Percentiles rank a stretch among this genome's conserved stretches.
phyloP scores from a whole-genome alignment of 2,888 invertebrate species.

The Neocrepidodera transversa region DNA sequence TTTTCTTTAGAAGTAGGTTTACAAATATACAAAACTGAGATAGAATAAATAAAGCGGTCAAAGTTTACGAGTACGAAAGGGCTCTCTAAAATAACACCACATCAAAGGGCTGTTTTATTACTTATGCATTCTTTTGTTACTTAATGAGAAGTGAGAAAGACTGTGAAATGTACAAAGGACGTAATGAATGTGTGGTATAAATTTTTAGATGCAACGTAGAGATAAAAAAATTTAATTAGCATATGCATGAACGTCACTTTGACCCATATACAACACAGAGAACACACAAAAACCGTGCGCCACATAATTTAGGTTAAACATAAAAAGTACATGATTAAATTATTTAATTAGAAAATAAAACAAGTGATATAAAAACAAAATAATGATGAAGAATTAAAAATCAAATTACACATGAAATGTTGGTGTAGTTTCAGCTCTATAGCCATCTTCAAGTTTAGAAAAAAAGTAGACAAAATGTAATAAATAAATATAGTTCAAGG shows the following conservation, averaged over 20 bases:
- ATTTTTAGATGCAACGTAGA: not conserved
- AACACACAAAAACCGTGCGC: too few species aligned
- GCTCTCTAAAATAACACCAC: conserved; percentile 23
- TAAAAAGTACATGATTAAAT: too few species aligned
- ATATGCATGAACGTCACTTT: not conserved
- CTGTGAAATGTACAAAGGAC: conserved; percentile 8
- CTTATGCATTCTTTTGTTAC: conserved; percentile 19
- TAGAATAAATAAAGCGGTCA: conserved; percentile 35
- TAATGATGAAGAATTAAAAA: too few species aligned
- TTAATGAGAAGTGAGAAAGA: not conserved
- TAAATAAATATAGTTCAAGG: too few species aligned
- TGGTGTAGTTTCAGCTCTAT: too few species aligned
- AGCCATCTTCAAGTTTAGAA: too few species aligned
- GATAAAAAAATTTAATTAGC: not conserved
- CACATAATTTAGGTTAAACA: too few species aligned
- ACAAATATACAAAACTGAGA: conserved; percentile 35
- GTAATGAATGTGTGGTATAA: not conserved
- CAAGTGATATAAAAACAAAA: too few species aligned
- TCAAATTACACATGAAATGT: too few species aligned
- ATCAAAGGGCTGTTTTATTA: conserved; percentile 30
- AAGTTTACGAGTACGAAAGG: conserved; percentile 23
- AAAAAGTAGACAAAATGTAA: too few species aligned
- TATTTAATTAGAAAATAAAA: too few species aligned
- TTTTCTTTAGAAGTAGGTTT: conserved; percentile 32
- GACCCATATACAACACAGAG: not conserved